These are phyloP conservation scores for Aphelenchoides avenae DNA, from an alignment of 1,140 invertebrate genomes.

Conservation along the genomic window DNA sequence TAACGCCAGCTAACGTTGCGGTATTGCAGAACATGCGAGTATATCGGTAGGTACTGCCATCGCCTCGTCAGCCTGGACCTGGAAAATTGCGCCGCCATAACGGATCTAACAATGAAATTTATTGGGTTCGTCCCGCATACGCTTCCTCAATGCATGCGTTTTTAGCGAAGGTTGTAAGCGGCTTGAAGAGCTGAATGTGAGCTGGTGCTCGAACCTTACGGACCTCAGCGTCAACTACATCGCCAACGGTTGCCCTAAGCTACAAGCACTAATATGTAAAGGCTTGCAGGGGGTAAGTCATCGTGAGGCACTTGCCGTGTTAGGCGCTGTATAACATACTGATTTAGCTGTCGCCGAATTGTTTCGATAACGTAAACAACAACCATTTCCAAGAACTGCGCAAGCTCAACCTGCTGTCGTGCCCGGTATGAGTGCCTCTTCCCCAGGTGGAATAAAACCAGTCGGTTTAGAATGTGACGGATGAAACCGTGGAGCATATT, in stretches of 20 bases:
- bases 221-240: conserved; percentile 79
- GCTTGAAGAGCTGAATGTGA: conserved; percentile 85
- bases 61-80: conserved; percentile 84
- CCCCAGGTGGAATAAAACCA: too few relatives aligned
- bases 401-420: conserved; percentile 47
- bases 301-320: conserved; percentile 44
- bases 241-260: conserved; percentile 76
- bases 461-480: conserved; percentile 70
- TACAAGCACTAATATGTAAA: conserved; percentile 85
- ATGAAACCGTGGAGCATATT: conserved; percentile 76
- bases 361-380: conserved; percentile 64
- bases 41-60: conserved; percentile 79
- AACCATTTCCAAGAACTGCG: conserved; percentile 31
- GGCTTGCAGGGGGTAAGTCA: conserved; percentile 83
- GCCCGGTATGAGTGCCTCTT: conserved; percentile 46
- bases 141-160: conserved; percentile 16
- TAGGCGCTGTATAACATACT: conserved; percentile 11
- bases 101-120: conserved; percentile 81
- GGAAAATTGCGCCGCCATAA: conserved; percentile 83
- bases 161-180: conserved; percentile 74
- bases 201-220: conserved; percentile 88
- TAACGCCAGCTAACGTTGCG: too few relatives aligned
- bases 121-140: conserved; percentile 64
- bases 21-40: conserved; percentile 69
- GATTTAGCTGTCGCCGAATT: conserved; percentile 63